Evolutionary conservation across 2,113 vertebrate species (phyloP).

Genomic region (Tragelaphus imberbis): DNA sequence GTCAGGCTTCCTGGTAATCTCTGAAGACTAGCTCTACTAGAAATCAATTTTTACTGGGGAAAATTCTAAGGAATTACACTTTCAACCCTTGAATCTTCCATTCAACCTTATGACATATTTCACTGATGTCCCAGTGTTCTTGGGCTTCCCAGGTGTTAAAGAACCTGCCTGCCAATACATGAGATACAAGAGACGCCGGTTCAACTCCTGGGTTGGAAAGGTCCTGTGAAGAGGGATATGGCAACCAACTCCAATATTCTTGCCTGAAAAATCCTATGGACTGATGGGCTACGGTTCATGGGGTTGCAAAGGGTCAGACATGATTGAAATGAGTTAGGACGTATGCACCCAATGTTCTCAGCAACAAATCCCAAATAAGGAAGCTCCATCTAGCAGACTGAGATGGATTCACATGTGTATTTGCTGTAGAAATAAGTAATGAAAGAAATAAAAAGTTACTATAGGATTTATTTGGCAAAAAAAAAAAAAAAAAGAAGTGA

Average conservation of each 20-base stretch:
- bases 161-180: neutral
- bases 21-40: fast-evolving
- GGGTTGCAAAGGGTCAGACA: neutral
- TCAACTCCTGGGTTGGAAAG: neutral
- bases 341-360: neutral
- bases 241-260: neutral
- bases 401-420: fast-evolving
- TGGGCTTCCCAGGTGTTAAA: neutral
- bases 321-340: neutral
- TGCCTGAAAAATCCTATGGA: neutral
- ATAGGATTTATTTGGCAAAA: neutral
- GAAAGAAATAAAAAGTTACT: neutral
- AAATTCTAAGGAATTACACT: neutral
- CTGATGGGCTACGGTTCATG: neutral
- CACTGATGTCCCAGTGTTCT: fast-evolving
- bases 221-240: neutral
- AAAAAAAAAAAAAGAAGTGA: neutral
- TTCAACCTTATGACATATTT: fast-evolving
- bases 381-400: fast-evolving
- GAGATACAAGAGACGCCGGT: neutral
- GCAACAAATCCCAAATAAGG: neutral
- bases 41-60: neutral
- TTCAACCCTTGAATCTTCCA: no score
- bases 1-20: neutral
- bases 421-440: neutral